Percentiles rank a stretch among this genome's conserved stretches.
Evolutionary conservation across 2,888 invertebrate genomes (phyloP).

Genomic region (Julus scandinavius): DNA sequence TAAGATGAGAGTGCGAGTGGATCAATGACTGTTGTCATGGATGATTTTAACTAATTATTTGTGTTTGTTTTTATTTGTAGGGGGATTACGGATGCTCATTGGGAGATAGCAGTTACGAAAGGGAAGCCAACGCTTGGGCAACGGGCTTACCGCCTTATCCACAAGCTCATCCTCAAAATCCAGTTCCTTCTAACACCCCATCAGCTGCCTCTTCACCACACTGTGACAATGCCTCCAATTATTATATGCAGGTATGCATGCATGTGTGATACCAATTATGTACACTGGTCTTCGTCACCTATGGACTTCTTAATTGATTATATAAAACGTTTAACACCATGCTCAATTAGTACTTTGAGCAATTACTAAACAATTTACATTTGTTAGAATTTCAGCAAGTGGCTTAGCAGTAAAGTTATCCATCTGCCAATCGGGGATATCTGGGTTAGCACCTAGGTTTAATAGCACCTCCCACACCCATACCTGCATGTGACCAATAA

Average conservation of each 20-base stretch:
- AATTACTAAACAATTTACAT: too few relatives aligned
- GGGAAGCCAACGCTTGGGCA: constrained; percentile 52
- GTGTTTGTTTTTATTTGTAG: neutral
- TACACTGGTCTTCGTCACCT: neutral
- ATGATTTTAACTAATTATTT: too few relatives aligned
- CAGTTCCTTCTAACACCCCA: constrained; percentile 44
- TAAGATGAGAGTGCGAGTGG: too few relatives aligned
- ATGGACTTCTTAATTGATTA: neutral
- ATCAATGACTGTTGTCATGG: too few relatives aligned
- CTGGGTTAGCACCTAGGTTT: too few relatives aligned
- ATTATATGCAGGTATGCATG: constrained; percentile 53
- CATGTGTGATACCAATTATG: neutral
- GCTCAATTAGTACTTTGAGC: too few relatives aligned
- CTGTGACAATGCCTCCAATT: constrained; percentile 53
- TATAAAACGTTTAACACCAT: neutral
- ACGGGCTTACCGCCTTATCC: constrained; percentile 49
- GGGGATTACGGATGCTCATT: constrained; percentile 52
- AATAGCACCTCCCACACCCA: too few relatives aligned
- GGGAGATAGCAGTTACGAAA: constrained; percentile 51
- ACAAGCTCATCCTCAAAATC: constrained; percentile 41
- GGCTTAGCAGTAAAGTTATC: too few relatives aligned
- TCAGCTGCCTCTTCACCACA: constrained; percentile 50
- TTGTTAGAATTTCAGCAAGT: too few relatives aligned
- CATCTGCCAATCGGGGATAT: too few relatives aligned
- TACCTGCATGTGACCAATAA: too few relatives aligned